These are phyloP conservation scores for Choloepus didactylus DNA, from an alignment of 2,797 vertebrate genomes.

Conservation along the genomic window DNA sequence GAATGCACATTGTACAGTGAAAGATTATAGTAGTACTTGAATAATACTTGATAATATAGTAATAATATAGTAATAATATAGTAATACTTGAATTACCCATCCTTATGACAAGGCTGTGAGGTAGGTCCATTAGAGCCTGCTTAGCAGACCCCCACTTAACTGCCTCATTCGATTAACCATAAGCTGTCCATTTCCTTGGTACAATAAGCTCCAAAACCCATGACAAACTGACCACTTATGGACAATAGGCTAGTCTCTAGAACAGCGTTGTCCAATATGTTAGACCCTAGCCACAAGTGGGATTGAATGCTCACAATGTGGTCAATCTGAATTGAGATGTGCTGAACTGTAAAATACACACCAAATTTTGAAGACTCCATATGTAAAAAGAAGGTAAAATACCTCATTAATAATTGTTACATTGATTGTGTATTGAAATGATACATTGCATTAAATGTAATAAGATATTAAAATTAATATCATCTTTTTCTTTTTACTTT, in stretches of 20 bases:
- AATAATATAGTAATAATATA: no score
- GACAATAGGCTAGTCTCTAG: neutral
- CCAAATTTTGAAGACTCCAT: neutral
- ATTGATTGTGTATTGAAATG: neutral
- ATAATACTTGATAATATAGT: no score
- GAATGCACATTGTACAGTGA: neutral
- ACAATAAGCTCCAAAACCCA: neutral
- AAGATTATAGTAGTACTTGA: no score
- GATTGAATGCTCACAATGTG: rapidly evolving
- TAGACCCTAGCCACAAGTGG: no score
- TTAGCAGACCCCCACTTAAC: neutral
- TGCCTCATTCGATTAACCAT: neutral
- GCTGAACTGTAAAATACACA: neutral
- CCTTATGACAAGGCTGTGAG: neutral
- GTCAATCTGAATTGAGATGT: neutral
- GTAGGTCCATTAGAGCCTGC: neutral
- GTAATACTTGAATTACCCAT: neutral
- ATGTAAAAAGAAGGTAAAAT: neutral
- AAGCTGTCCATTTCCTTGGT: no score
- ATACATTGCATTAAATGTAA: neutral
- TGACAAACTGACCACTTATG: neutral
- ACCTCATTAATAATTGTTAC: neutral
- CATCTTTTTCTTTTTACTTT: neutral
- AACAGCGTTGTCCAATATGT: neutral
- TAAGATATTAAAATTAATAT: neutral